Conservation (phyloP, 1,140 invertebrate genomes). For the Nylanderia fulva region DNA sequence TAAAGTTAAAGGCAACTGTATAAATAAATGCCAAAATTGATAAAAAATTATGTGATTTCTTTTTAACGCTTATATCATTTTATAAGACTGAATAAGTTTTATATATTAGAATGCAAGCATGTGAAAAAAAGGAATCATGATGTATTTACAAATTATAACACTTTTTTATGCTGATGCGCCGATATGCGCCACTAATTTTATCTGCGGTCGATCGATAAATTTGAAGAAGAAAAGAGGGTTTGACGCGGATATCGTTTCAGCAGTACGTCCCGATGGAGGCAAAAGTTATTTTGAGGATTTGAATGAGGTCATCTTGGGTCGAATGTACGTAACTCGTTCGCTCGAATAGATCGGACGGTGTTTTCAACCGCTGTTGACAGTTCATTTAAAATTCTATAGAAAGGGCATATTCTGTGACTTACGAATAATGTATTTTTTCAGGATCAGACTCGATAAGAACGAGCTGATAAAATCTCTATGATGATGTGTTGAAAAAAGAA, state of each 20-base stretch:
- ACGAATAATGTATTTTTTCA: slow-evolving; percentile 15
- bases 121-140: not conserved
- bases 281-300: slow-evolving; percentile 78
- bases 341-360: slow-evolving; percentile 59
- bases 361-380: slow-evolving; percentile 67
- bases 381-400: slow-evolving; percentile 20
- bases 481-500: not conserved
- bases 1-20: not conserved
- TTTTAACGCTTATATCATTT: not conserved
- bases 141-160: not conserved
- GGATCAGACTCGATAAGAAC: not conserved
- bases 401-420: not conserved
- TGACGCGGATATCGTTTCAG: slow-evolving; percentile 34
- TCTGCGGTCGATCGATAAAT: slow-evolving; percentile 42
- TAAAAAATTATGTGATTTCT: not conserved
- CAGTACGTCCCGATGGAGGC: slow-evolving; percentile 59
- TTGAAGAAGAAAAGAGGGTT: slow-evolving; percentile 61
- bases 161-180: slow-evolving; percentile 1
- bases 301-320: slow-evolving; percentile 80
- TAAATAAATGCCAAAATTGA: not conserved
- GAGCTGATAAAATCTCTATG: not conserved
- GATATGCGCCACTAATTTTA: slow-evolving; percentile 20
- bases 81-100: not conserved
- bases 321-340: slow-evolving; percentile 63
- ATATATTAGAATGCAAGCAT: not conserved